Percentiles rank a stretch among this genome's conserved stretches.
Evolutionary conservation across 2,888 invertebrate species (phyloP).

Genomic region (Coronaproctus castanopsis): DNA sequence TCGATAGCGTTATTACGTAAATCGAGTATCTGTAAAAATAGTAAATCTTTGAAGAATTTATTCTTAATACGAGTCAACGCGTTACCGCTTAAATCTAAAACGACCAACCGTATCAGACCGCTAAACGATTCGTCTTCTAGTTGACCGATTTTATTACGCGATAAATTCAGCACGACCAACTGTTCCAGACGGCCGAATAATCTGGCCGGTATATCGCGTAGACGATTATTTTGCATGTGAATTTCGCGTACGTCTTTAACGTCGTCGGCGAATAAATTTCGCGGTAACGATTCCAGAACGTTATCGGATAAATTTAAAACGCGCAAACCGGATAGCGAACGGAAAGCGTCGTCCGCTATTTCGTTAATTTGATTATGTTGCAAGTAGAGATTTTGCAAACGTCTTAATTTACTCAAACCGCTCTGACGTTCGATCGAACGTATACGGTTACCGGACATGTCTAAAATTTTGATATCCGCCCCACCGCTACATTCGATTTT

Average conservation of each 20-base stretch:
- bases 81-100: constrained; percentile 68
- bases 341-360: constrained; percentile 56
- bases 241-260: constrained; percentile 64
- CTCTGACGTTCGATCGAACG: constrained; percentile 43
- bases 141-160: constrained; percentile 63
- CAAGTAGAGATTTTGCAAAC: constrained; percentile 56
- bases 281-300: constrained; percentile 55
- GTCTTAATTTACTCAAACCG: constrained; percentile 50
- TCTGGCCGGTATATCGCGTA: constrained; percentile 61
- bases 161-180: constrained; percentile 61
- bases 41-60: constrained; percentile 66
- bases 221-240: constrained; percentile 63
- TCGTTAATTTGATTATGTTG: constrained; percentile 66
- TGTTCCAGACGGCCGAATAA: constrained; percentile 67
- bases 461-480: constrained; percentile 50
- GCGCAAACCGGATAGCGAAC: constrained; percentile 54
- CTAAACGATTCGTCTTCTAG: constrained; percentile 68
- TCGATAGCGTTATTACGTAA: constrained; percentile 70
- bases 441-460: constrained; percentile 62
- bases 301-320: constrained; percentile 74
- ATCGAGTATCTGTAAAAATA: constrained; percentile 65
- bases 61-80: constrained; percentile 63
- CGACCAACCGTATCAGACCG: constrained; percentile 62
- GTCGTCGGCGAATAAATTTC: constrained; percentile 58
- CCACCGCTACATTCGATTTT: constrained; percentile 36